A percentile compares a stretch with the other conserved stretches of the same genome.
These are phyloP conservation scores for Nothocercus julius DNA, from an alignment of 2,113 vertebrate genomes.

Conservation along the genomic window DNA sequence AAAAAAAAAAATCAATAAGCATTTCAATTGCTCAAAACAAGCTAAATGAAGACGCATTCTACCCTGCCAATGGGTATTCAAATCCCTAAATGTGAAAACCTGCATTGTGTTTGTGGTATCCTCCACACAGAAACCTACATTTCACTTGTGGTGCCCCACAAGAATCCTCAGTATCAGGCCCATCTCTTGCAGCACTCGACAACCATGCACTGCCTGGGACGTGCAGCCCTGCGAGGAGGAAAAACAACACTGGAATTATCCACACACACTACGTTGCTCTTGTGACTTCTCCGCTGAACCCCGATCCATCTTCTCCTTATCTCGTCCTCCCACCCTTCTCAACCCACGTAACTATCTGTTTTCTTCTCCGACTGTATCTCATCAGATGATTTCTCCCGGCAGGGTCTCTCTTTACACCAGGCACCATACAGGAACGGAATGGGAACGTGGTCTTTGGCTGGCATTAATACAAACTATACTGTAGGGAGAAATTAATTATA, in stretches of 20 bases:
- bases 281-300: neutral
- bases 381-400: neutral
- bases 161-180: neutral
- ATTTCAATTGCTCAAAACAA: neutral
- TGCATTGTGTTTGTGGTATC: neutral
- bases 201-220: neutral
- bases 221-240: neutral
- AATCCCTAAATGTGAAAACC: accelerated
- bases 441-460: neutral
- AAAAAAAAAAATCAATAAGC: no score
- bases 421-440: neutral
- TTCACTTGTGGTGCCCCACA: neutral
- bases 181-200: neutral
- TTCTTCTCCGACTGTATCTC: neutral
- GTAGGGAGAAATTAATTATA: neutral
- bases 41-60: neutral
- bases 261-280: accelerated
- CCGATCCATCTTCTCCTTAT: neutral
- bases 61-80: neutral
- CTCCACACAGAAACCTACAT: accelerated
- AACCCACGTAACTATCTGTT: neutral
- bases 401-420: neutral
- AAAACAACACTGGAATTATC: neutral
- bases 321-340: neutral
- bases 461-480: neutral